Conservation (phyloP, 1,140 invertebrate genomes). For the Centruroides sculpturatus region DNA sequence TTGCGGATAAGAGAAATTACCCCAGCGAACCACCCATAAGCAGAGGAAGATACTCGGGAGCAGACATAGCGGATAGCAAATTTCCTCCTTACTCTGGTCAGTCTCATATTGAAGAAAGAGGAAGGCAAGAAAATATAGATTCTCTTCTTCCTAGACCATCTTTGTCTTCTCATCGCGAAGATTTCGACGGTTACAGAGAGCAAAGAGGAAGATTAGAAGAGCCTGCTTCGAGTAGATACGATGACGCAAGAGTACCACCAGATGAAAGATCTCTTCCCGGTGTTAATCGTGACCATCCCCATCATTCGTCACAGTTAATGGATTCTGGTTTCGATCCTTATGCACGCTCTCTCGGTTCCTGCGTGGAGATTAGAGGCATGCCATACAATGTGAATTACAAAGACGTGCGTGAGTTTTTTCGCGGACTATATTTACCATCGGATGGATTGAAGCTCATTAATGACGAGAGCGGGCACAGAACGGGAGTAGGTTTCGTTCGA, state of each 20-base stretch:
- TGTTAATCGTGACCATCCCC: no score
- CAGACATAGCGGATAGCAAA: no score
- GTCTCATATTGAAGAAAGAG: no score
- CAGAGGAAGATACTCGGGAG: no score
- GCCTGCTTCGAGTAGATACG: neutral
- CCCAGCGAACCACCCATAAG: no score
- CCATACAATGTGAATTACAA: slow-evolving; percentile 37
- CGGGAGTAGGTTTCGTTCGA: slow-evolving; percentile 61
- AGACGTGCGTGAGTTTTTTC: slow-evolving; percentile 66
- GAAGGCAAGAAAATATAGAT: no score
- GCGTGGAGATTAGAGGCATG: slow-evolving; percentile 46
- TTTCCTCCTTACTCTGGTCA: no score
- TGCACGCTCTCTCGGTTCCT: neutral
- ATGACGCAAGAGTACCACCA: no score
- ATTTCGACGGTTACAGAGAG: neutral
- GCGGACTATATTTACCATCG: slow-evolving; percentile 55
- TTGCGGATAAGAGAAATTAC: no score
- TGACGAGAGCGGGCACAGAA: slow-evolving; percentile 48
- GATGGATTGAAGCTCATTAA: slow-evolving; percentile 73
- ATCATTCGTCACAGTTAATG: neutral
- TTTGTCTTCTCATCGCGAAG: neutral
- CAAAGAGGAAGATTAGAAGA: neutral
- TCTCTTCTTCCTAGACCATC: no score
- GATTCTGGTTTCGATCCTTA: neutral
- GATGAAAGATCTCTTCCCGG: no score